phyloP scores from a whole-genome alignment of 2,888 invertebrate genomes.

The Monopis laevigella region DNA sequence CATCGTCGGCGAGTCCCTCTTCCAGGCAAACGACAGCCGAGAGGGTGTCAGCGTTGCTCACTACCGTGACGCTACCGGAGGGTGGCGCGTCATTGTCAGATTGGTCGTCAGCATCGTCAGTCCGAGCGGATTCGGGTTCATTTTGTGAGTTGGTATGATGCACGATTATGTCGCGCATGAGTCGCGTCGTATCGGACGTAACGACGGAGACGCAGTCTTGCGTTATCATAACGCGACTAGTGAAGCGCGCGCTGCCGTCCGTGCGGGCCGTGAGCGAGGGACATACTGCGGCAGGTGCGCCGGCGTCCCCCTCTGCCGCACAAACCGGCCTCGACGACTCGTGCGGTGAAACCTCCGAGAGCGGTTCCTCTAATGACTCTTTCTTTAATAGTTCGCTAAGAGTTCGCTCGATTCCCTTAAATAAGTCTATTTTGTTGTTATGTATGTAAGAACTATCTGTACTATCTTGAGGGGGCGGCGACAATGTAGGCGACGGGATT shows the following conservation, averaged over 20 bases:
- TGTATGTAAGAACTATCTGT: slow-evolving; percentile 25
- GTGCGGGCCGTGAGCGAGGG: slow-evolving; percentile 63
- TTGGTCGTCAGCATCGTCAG: slow-evolving; percentile 41
- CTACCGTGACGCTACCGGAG: slow-evolving; percentile 70
- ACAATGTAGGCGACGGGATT: slow-evolving; percentile 16
- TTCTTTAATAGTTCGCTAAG: slow-evolving; percentile 65
- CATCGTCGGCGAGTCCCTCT: slow-evolving; percentile 89
- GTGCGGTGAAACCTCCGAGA: slow-evolving; percentile 56
- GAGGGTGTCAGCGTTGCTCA: slow-evolving; percentile 75
- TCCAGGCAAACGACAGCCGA: slow-evolving; percentile 80
- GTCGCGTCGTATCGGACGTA: slow-evolving; percentile 78
- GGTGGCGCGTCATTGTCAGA: slow-evolving; percentile 54
- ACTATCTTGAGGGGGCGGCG: slow-evolving; percentile 39
- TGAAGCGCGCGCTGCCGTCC: slow-evolving; percentile 76
- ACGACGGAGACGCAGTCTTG: slow-evolving; percentile 81
- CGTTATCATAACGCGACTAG: slow-evolving; percentile 91
- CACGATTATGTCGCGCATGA: slow-evolving; percentile 73
- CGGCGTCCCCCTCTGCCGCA: slow-evolving; percentile 54
- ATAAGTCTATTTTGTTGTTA: slow-evolving; percentile 56
- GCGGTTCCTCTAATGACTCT: slow-evolving; percentile 56
- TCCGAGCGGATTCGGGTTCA: slow-evolving; percentile 39
- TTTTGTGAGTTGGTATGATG: slow-evolving; percentile 73
- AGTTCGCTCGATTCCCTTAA: slow-evolving; percentile 63
- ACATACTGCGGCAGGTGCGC: slow-evolving; percentile 62
- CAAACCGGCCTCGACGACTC: slow-evolving; percentile 47